These are phyloP conservation scores for Phoxinus dragarum DNA, from an alignment of 2,797 vertebrate genomes.

Conservation along the genomic window DNA sequence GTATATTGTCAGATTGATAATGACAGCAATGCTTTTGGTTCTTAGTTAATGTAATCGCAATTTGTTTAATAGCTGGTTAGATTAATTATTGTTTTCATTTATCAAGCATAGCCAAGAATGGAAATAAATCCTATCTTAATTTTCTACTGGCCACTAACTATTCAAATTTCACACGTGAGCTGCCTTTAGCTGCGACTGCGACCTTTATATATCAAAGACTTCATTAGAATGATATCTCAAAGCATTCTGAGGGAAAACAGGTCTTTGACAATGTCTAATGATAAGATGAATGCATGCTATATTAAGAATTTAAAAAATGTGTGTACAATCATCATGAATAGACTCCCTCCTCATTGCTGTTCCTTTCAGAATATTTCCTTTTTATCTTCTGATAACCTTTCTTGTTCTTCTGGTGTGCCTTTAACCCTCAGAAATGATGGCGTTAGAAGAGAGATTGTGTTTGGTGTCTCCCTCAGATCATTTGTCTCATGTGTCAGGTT, in stretches of 20 bases:
- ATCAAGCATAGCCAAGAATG: constrained; percentile 3
- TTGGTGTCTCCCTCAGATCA: constrained; percentile 31
- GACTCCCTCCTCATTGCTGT: background rate
- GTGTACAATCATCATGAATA: background rate
- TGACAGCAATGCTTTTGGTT: constrained; percentile 19
- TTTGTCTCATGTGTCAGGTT: constrained; percentile 37
- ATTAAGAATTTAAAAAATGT: background rate
- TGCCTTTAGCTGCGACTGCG: background rate
- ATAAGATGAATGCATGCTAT: background rate
- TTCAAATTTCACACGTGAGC: background rate
- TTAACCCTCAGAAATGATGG: constrained; percentile 5
- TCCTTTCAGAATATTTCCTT: background rate
- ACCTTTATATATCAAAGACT: constrained; percentile 2
- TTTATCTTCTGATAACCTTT: constrained; percentile 27
- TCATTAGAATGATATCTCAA: constrained; percentile 28
- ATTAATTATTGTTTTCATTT: constrained; percentile 7
- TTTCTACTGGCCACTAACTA: background rate
- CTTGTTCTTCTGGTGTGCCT: background rate
- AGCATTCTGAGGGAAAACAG: background rate
- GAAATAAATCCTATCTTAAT: background rate
- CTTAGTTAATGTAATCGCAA: background rate
- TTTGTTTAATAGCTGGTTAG: constrained; percentile 21
- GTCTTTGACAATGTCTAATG: background rate
- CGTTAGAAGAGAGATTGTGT: background rate
- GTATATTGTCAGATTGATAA: background rate